Conservation (phyloP, 2,888 invertebrate species). For the Ichneumon xanthorius region DNA sequence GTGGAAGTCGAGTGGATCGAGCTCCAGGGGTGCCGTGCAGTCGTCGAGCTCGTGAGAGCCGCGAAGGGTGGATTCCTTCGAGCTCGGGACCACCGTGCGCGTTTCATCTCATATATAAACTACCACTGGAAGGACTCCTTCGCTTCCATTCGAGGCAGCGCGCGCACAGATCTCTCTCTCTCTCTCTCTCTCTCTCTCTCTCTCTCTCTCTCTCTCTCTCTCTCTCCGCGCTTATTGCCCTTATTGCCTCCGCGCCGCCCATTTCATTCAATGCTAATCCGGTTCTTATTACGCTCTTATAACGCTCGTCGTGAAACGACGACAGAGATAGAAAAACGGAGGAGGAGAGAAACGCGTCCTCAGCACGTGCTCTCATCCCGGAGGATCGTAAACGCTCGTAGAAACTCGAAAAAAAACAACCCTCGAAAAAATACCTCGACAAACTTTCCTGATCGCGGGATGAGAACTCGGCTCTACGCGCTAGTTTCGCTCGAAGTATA, state of each 20-base stretch:
- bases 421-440: slow-evolving; percentile 29
- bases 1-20: slow-evolving; percentile 34
- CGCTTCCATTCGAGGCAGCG: slow-evolving; percentile 50
- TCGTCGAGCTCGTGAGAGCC: slow-evolving; percentile 30
- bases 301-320: slow-evolving; percentile 79
- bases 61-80: slow-evolving; percentile 60
- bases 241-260: slow-evolving; percentile 78
- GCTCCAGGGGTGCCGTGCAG: slow-evolving; percentile 41
- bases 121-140: slow-evolving; percentile 53
- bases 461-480: slow-evolving; percentile 27
- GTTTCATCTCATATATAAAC: slow-evolving; percentile 57
- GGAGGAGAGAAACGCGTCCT: slow-evolving; percentile 48
- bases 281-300: slow-evolving; percentile 84
- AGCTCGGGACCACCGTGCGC: slow-evolving; percentile 75
- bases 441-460: slow-evolving; percentile 45
- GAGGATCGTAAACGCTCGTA: slow-evolving; percentile 57
- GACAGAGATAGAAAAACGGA: slow-evolving; percentile 32
- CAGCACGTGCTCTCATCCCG: slow-evolving; percentile 69
- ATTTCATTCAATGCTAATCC: slow-evolving; percentile 85
- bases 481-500: slow-evolving; percentile 12
- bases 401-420: slow-evolving; percentile 24
- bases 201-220: too few species aligned
- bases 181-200: slow-evolving; percentile 67
- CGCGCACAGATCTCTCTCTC: slow-evolving; percentile 39
- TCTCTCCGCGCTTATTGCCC: slow-evolving; percentile 75